Percentiles rank a stretch among this genome's conserved stretches.
Evolutionary conservation across 2,113 vertebrate species (phyloP).

Genomic region (Tragelaphus buxtoni): DNA sequence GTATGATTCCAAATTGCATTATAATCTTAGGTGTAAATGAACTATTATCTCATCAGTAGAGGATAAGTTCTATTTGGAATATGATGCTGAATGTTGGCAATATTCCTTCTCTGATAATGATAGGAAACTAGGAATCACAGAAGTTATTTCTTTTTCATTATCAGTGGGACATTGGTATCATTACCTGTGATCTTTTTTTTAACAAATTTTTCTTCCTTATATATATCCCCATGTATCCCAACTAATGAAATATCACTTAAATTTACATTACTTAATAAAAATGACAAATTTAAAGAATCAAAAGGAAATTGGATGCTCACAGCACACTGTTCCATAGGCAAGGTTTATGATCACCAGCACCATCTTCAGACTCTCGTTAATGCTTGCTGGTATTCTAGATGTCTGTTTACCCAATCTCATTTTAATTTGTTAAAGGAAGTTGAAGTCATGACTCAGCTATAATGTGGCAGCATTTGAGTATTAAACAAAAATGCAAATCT

Average conservation of each 20-base stretch:
- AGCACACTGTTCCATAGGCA: slow-evolving; percentile 53
- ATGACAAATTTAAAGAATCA: slow-evolving; percentile 67
- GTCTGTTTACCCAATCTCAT: slow-evolving; percentile 76
- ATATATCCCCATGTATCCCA: slow-evolving; percentile 62
- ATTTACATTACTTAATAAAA: slow-evolving; percentile 40
- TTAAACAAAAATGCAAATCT: slow-evolving; percentile 80
- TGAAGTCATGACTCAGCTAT: slow-evolving; percentile 79
- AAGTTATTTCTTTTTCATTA: slow-evolving; percentile 71
- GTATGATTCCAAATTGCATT: slow-evolving; percentile 61
- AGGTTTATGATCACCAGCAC: slow-evolving; percentile 63
- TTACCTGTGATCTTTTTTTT: neutral
- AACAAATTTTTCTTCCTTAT: slow-evolving; percentile 58
- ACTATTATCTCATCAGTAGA: slow-evolving; percentile 71
- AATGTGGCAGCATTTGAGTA: slow-evolving; percentile 73
- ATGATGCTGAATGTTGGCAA: slow-evolving; percentile 44
- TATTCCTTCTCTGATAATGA: slow-evolving; percentile 76
- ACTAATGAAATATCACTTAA: slow-evolving; percentile 69
- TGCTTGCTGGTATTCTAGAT: slow-evolving; percentile 66
- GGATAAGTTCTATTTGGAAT: slow-evolving; percentile 74
- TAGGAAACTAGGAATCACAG: slow-evolving; percentile 67
- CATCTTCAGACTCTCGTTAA: slow-evolving; percentile 60
- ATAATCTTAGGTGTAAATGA: slow-evolving; percentile 73
- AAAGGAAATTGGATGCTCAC: slow-evolving; percentile 63
- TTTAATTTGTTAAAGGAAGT: slow-evolving; percentile 76
- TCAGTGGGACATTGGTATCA: neutral